Conservation (phyloP, 2,888 invertebrate genomes). For the Dendrolimus pini region DNA sequence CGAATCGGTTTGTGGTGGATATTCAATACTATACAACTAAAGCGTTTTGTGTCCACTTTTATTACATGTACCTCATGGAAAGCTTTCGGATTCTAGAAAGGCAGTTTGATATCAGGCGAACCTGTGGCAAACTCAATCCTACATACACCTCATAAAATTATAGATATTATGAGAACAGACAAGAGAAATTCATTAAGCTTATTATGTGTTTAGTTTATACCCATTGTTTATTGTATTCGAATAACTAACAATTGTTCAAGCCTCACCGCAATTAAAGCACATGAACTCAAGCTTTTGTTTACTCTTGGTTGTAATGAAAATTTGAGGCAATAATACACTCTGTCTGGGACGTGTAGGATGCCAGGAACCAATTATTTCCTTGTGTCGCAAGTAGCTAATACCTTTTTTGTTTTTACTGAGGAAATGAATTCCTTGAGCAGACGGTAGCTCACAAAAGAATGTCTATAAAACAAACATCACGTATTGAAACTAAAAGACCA, state of each 20-base stretch:
- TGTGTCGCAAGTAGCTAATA: background rate
- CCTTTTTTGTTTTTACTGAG: background rate
- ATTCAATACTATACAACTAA: no score
- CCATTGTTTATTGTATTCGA: background rate
- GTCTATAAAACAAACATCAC: slow-evolving; percentile 15
- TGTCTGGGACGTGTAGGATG: background rate
- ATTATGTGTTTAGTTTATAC: background rate
- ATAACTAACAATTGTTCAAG: background rate
- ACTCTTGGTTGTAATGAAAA: background rate
- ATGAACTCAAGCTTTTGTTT: background rate
- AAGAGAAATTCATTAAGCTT: background rate
- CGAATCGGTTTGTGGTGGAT: no score
- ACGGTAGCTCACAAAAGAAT: background rate
- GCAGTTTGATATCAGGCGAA: no score
- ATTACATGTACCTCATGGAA: no score
- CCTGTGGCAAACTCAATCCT: no score
- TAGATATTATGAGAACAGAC: background rate
- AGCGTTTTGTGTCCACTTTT: no score
- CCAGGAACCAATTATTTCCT: background rate
- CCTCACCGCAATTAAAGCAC: background rate
- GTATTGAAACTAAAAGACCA: slow-evolving; percentile 15
- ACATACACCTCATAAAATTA: no score
- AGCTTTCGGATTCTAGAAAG: no score
- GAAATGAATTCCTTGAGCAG: background rate
- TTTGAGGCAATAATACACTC: background rate